Conservation (phyloP, 2,113 vertebrate genomes). For the Saccopteryx leptura region DNA sequence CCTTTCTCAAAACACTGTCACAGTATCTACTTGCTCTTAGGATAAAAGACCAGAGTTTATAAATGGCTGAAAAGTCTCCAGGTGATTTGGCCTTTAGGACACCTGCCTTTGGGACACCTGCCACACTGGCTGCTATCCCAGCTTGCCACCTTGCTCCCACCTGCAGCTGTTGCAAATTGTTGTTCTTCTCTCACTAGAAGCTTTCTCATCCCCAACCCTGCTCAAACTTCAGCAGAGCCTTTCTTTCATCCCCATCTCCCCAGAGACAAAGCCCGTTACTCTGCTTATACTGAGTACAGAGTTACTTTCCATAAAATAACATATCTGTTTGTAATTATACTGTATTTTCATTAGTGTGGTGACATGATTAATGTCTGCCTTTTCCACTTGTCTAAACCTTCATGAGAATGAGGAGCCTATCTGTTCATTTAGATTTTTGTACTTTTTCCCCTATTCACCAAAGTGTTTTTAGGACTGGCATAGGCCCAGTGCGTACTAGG, state of each 20-base stretch:
- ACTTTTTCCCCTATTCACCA: neutral
- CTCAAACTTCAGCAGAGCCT: neutral
- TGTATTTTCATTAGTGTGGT: neutral
- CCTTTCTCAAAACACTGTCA: conserved; percentile 29
- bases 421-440: neutral
- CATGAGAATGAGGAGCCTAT: neutral
- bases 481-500: neutral
- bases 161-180: neutral
- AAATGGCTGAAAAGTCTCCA: neutral
- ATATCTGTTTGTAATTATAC: neutral
- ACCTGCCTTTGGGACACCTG: neutral
- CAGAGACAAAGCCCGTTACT: neutral
- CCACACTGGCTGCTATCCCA: neutral
- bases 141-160: neutral
- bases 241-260: neutral
- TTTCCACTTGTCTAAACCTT: neutral
- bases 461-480: neutral
- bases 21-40: neutral
- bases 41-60: neutral
- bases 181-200: neutral
- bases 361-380: neutral
- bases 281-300: neutral
- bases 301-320: neutral
- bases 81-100: neutral
- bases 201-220: neutral